Percentiles rank a stretch among this genome's conserved stretches.
phyloP scores from a whole-genome alignment of 2,113 vertebrate genomes.

The Peromyscus polionotus region DNA sequence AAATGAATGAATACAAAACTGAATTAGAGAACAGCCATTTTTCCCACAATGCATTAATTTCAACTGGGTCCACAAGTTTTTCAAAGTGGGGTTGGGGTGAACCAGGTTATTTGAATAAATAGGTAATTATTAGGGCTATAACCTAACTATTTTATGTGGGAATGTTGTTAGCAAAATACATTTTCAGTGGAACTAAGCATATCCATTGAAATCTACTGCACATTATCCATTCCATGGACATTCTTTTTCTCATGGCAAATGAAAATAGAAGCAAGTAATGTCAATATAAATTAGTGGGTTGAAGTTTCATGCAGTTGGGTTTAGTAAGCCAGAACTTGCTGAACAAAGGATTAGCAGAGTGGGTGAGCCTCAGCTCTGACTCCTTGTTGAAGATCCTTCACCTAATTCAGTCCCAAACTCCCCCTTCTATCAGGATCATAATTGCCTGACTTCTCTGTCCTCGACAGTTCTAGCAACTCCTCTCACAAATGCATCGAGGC shows the following conservation, averaged over 20 bases:
- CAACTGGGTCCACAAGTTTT: neutral
- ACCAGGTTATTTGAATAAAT: neutral
- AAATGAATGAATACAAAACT: neutral
- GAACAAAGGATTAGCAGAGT: neutral
- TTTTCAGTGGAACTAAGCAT: constrained; percentile 40
- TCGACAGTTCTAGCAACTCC: constrained; percentile 4
- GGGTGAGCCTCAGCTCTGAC: neutral
- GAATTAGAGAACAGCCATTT: constrained; percentile 5
- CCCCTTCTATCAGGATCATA: neutral
- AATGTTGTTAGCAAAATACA: constrained; percentile 18
- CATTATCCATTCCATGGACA: neutral
- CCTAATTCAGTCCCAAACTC: constrained; percentile 20
- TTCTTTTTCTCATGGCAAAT: constrained; percentile 53
- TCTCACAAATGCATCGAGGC: constrained; percentile 13
- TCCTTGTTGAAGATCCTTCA: constrained; percentile 8
- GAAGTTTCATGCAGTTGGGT: constrained; percentile 36
- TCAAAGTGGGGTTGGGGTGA: neutral
- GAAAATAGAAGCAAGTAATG: constrained; percentile 9
- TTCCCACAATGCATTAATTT: constrained; percentile 4
- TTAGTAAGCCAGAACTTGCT: constrained; percentile 19
- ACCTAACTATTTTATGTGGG: neutral
- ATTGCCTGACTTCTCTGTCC: neutral
- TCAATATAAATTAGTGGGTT: neutral
- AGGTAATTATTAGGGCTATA: neutral
- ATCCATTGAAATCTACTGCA: neutral